Conservation (phyloP, 2,888 invertebrate species). For the Eurois occulta region DNA sequence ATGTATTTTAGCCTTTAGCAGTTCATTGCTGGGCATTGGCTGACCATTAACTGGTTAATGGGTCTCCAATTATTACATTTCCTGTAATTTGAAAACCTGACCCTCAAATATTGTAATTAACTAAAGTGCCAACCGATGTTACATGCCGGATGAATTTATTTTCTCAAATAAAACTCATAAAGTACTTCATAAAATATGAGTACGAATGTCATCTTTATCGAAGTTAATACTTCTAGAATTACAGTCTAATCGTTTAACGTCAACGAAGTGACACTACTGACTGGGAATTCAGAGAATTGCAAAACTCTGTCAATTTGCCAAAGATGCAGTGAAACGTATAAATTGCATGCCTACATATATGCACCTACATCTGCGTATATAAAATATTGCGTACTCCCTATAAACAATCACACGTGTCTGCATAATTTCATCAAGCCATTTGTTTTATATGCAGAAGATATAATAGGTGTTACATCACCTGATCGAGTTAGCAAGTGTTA, state of each 20-base stretch:
- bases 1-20: not conserved
- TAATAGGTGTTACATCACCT: constrained; percentile 50
- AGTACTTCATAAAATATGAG: constrained; percentile 7
- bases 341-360: constrained; percentile 13
- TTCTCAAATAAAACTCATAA: constrained; percentile 26
- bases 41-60: not conserved
- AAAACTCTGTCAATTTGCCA: constrained; percentile 70
- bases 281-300: constrained; percentile 62
- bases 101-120: constrained; percentile 13
- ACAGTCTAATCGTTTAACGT: constrained; percentile 46
- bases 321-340: constrained; percentile 40
- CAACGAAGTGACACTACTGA: constrained; percentile 63
- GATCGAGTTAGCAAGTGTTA: constrained; percentile 38
- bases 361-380: constrained; percentile 22
- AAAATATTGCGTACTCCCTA: constrained; percentile 53
- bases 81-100: constrained; percentile 10
- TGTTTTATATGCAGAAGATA: constrained; percentile 50
- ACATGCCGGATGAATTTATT: constrained; percentile 30
- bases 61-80: not conserved
- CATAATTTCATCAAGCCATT: constrained; percentile 38
- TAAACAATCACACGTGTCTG: constrained; percentile 58
- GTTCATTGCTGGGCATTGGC: not conserved
- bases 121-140: constrained; percentile 11
- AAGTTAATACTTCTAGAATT: constrained; percentile 40
- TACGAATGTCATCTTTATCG: constrained; percentile 14